Evolutionary conservation across 2,113 vertebrate species (phyloP).

Genomic region (Pan troglodytes): NHGRI_mPanTro3-v2.1_pri NC_086015.1:21005001-21005500

Average conservation of each 20-base stretch:
- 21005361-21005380: conserved; percentile 98
- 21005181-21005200: conserved; percentile 97
- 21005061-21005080: conserved; percentile 88
- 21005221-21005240: conserved; percentile 96
- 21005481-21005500: conserved; percentile 96
- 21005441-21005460: conserved; percentile 98
- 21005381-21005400: conserved; percentile 98
- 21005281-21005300: conserved; percentile 98
- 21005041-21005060: conserved; percentile 86
- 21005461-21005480: conserved; percentile 98
- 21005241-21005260: conserved; percentile 98
- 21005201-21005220: conserved; percentile 94
- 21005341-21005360: conserved; percentile 99
- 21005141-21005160: conserved; percentile 94
- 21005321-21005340: conserved; percentile 99
- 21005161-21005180: conserved; percentile 98
- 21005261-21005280: conserved; percentile 96
- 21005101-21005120: conserved; percentile 95
- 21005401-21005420: conserved; percentile 98
- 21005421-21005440: conserved; percentile 95
- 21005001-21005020: conserved; percentile 98
- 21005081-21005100: conserved; percentile 97
- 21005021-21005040: conserved; percentile 93
- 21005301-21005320: conserved; percentile 99
- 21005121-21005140: conserved; percentile 96